A percentile compares a stretch with the other conserved stretches of the same genome.
Conservation (phyloP, 2,797 vertebrate genomes). For the Liasis olivaceus region DNA sequence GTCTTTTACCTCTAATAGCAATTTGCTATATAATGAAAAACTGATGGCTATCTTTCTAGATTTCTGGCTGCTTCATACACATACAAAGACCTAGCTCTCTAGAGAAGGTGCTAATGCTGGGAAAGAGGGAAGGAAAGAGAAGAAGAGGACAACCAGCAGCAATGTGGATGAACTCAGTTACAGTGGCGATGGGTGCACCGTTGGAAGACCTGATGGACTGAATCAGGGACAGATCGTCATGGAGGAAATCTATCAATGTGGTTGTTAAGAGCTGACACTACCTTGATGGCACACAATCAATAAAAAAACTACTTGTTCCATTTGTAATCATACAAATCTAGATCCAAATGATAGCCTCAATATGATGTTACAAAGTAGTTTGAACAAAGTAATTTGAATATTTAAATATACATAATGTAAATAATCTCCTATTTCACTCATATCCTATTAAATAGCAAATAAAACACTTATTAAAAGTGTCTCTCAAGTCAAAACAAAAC, state of each 20-base stretch:
- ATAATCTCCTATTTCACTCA: not conserved
- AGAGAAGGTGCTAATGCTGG: not conserved
- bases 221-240: too few species aligned
- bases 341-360: not conserved
- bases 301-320: too few species aligned
- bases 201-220: too few species aligned
- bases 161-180: too few species aligned
- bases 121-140: too few species aligned
- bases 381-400: not conserved
- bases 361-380: not conserved
- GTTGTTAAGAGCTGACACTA: too few species aligned
- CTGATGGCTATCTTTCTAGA: not conserved
- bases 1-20: not conserved
- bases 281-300: too few species aligned
- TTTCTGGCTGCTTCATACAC: not conserved
- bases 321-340: not conserved
- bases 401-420: not conserved
- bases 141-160: too few species aligned
- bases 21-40: not conserved
- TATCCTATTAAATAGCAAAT: not conserved
- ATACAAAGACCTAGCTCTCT: not conserved
- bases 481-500: not conserved
- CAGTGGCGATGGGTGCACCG: too few species aligned
- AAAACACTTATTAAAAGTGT: not conserved
- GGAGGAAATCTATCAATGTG: too few species aligned